Evolutionary conservation across 23 tunicate species (phyloP).

Genomic region (Trididemnum nubilum): DNA sequence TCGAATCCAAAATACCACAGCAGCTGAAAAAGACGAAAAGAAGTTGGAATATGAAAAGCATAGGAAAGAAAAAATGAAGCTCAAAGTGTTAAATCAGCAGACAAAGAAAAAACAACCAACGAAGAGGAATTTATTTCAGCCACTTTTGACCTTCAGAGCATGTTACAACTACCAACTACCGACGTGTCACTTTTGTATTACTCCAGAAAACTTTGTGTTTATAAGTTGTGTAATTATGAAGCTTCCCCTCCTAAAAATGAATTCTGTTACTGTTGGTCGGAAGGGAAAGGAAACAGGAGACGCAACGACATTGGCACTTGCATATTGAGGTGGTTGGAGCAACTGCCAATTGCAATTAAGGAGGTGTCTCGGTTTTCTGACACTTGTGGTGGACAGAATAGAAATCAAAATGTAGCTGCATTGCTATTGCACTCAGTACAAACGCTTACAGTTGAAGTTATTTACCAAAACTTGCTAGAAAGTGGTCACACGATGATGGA

Average conservation of each 20-base stretch:
- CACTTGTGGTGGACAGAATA: no score
- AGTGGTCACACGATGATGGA: no score
- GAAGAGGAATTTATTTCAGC: background rate
- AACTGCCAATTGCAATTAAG: no score
- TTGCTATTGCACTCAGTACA: no score
- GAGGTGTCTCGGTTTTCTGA: no score
- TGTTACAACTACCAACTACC: background rate
- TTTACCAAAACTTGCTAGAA: background rate
- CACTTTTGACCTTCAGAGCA: conserved; percentile 3
- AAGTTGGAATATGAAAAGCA: conserved; percentile 3
- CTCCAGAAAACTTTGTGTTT: background rate
- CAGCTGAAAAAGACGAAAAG: background rate
- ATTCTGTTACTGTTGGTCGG: background rate
- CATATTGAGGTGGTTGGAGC: no score
- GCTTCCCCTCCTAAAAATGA: background rate
- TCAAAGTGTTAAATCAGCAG: background rate
- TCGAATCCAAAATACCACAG: background rate
- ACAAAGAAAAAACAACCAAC: background rate
- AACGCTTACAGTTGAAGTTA: background rate
- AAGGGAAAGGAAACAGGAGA: background rate
- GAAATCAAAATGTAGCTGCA: no score
- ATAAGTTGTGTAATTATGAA: background rate
- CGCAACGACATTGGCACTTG: background rate
- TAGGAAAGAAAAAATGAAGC: background rate
- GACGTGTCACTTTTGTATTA: background rate